Evolutionary conservation across 30 jellyfish, hydroid and myxozoan species (phyloP).

Genomic region (Cassiopea xamachana): DNA sequence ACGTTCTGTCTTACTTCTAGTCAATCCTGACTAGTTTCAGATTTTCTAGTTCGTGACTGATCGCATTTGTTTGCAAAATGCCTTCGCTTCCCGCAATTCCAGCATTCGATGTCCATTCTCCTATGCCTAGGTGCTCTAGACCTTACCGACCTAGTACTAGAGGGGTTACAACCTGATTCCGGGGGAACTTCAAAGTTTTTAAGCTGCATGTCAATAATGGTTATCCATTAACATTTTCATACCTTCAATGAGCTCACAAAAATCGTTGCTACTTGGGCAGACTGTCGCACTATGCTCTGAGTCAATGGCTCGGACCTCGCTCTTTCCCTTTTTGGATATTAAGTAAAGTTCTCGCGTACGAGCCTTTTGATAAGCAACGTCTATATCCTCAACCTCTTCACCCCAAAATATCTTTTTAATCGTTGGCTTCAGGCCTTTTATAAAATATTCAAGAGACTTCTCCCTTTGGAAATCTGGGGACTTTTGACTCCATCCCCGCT

Average conservation of each 20-base stretch:
- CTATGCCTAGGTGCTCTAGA: not conserved
- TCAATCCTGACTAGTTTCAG: constrained; percentile 5
- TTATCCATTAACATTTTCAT: constrained; percentile 23
- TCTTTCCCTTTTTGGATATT: constrained; percentile 9
- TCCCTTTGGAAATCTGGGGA: constrained; percentile 17
- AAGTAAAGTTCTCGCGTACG: constrained; percentile 38
- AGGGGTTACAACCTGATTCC: not conserved
- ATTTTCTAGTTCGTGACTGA: not conserved
- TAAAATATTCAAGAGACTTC: constrained; percentile 2
- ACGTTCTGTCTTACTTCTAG: constrained; percentile 1
- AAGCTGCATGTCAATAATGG: constrained; percentile 6
- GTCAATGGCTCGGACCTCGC: constrained; percentile 12
- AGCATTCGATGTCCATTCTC: not conserved
- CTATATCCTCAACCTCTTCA: constrained; percentile 16
- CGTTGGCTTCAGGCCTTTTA: constrained; percentile 20
- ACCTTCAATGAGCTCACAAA: not conserved
- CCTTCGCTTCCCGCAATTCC: constrained; percentile 12
- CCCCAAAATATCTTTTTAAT: constrained; percentile 44
- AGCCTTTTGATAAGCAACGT: constrained; percentile 28
- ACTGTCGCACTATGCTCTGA: not conserved
- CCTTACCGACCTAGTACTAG: not conserved
- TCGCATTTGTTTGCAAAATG: constrained; percentile 19
- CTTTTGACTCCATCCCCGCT: constrained; percentile 13
- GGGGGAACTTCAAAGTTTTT: constrained; percentile 3
- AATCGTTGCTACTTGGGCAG: not conserved